A percentile compares a stretch with the other conserved stretches of the same genome.
Evolutionary conservation across 2,113 vertebrate species (phyloP).

Genomic region (Carassius carassius): DNA sequence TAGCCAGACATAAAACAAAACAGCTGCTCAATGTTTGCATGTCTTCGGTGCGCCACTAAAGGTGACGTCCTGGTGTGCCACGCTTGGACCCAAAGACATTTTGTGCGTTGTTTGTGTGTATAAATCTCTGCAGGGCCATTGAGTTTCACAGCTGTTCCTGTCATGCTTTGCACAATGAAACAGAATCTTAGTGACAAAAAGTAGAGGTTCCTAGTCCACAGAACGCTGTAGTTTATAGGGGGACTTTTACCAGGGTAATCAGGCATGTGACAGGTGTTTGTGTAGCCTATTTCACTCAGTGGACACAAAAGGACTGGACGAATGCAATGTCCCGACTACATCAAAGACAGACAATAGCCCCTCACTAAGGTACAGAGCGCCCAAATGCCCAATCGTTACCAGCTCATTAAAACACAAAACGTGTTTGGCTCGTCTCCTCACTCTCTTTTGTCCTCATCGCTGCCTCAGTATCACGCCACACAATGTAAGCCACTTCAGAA

Average conservation of each 20-base stretch:
- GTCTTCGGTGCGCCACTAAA: slow-evolving; percentile 65
- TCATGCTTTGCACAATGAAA: slow-evolving; percentile 60
- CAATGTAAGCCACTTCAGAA: slow-evolving; percentile 67
- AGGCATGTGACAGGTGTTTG: slow-evolving; percentile 57
- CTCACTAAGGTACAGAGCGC: slow-evolving; percentile 50
- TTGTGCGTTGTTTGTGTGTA: slow-evolving; percentile 75
- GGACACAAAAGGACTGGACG: slow-evolving; percentile 22
- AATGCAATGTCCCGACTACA: slow-evolving; percentile 44
- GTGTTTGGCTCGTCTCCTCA: slow-evolving; percentile 58
- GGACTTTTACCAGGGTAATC: slow-evolving; percentile 24
- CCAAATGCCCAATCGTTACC: slow-evolving; percentile 65
- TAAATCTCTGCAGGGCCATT: slow-evolving; percentile 69
- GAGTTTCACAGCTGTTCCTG: slow-evolving; percentile 73
- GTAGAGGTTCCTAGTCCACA: slow-evolving; percentile 25
- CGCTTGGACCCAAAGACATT: slow-evolving; percentile 65
- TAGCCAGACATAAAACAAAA: slow-evolving; percentile 61
- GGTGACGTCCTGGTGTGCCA: slow-evolving; percentile 68
- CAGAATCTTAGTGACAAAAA: slow-evolving; percentile 14
- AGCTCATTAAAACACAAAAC: slow-evolving; percentile 62
- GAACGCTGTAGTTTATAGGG: background rate
- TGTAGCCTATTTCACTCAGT: slow-evolving; percentile 36
- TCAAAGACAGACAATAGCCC: slow-evolving; percentile 51
- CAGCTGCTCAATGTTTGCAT: slow-evolving; percentile 77
- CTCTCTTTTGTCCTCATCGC: slow-evolving; percentile 62
- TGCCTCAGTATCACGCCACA: slow-evolving; percentile 60